These are phyloP conservation scores for Patella pellucida DNA, from an alignment of 2,888 invertebrate species.

Conservation along the genomic window DNA sequence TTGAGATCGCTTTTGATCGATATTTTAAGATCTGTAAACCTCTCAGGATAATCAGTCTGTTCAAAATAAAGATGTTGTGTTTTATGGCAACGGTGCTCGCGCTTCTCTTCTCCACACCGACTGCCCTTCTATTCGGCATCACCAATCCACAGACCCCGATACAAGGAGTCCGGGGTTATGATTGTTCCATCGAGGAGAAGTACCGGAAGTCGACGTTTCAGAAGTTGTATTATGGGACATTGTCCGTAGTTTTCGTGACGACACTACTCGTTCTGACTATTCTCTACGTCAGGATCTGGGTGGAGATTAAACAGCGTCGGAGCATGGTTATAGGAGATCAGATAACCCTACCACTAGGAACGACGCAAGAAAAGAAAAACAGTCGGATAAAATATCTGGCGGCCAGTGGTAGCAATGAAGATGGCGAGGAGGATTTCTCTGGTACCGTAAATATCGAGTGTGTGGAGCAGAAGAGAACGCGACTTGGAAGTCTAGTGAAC, in stretches of 20 bases:
- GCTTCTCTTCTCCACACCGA: constrained; percentile 47
- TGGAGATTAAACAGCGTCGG: constrained; percentile 39
- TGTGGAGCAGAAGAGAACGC: constrained; percentile 27
- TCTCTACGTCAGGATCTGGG: constrained; percentile 48
- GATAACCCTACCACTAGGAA: constrained; percentile 31
- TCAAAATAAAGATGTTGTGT: constrained; percentile 52
- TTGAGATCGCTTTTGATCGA: constrained; percentile 59
- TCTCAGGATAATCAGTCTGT: constrained; percentile 47
- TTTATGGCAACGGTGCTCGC: constrained; percentile 46
- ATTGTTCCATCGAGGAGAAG: constrained; percentile 54
- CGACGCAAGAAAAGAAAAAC: constrained; percentile 25
- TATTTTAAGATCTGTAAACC: constrained; percentile 61
- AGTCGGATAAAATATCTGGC: constrained; percentile 39
- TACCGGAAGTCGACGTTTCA: constrained; percentile 45
- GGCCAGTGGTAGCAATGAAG: constrained; percentile 49
- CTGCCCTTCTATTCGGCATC: constrained; percentile 52
- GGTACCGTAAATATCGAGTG: constrained; percentile 1
- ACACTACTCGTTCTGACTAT: constrained; percentile 46
- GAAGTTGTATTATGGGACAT: constrained; percentile 44
- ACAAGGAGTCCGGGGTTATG: constrained; percentile 42
- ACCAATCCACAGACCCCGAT: constrained; percentile 41
- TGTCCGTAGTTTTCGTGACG: constrained; percentile 47
- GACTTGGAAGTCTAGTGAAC: constrained; percentile 32
- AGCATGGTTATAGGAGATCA: constrained; percentile 38
- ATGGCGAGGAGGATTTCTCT: constrained; percentile 28